Evolutionary conservation across 2,888 invertebrate genomes (phyloP).

Genomic region (Venusia cambrica): DNA sequence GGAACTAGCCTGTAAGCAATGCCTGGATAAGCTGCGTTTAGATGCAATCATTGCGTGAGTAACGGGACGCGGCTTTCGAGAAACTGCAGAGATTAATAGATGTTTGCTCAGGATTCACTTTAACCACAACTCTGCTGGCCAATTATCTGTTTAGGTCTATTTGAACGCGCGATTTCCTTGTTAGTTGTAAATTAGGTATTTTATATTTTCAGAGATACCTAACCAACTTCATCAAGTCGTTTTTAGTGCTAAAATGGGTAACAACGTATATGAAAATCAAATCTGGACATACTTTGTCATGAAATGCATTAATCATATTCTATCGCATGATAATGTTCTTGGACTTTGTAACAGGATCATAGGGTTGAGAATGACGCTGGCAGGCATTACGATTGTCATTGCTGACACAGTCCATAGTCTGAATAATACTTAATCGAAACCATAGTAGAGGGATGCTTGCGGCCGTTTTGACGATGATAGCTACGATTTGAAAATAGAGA

Average conservation of each 20-base stretch:
- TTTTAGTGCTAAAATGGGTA: too few species aligned
- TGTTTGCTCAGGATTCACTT: slow-evolving; percentile 23
- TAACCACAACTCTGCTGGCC: slow-evolving; percentile 15
- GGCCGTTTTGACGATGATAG: slow-evolving; percentile 43
- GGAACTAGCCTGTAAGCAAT: slow-evolving; percentile 21
- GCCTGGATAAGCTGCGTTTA: slow-evolving; percentile 23
- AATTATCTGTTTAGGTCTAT: slow-evolving; percentile 19
- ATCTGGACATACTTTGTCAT: too few species aligned
- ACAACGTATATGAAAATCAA: too few species aligned
- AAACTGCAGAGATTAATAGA: slow-evolving; percentile 22
- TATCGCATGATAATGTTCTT: slow-evolving; percentile 30
- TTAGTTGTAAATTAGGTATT: too few species aligned
- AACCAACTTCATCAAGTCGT: too few species aligned
- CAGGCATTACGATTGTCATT: slow-evolving; percentile 37
- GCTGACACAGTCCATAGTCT: slow-evolving; percentile 43
- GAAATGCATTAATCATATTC: too few species aligned
- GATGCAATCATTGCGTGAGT: slow-evolving; percentile 27
- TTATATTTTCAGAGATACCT: too few species aligned
- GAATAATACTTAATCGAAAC: slow-evolving; percentile 48
- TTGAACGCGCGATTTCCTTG: background rate
- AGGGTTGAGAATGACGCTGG: slow-evolving; percentile 51
- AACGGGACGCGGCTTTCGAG: slow-evolving; percentile 21
- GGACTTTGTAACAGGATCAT: slow-evolving; percentile 42
- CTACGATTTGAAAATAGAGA: slow-evolving; percentile 47
- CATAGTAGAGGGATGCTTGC: slow-evolving; percentile 51